These are phyloP conservation scores for Euclidia mi DNA, from an alignment of 2,888 invertebrate species.

Conservation along the genomic window DNA sequence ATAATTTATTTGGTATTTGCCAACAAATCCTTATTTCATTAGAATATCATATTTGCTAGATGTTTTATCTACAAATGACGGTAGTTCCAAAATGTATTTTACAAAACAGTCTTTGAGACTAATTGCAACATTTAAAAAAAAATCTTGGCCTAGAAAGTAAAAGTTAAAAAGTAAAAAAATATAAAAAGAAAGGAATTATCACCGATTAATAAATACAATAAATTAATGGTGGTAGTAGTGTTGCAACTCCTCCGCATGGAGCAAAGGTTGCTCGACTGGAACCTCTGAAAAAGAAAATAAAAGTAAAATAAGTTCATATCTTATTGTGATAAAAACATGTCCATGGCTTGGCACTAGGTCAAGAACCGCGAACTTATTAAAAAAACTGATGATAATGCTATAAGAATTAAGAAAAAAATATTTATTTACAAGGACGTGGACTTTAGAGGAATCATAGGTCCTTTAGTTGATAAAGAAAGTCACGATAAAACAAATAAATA, in stretches of 20 bases:
- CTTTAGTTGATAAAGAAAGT: too few species aligned
- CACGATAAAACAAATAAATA: too few species aligned
- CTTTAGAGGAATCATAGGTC: too few species aligned
- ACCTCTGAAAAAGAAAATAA: slow-evolving; percentile 73
- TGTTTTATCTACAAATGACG: background rate
- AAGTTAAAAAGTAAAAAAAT: slow-evolving; percentile 25
- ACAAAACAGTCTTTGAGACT: slow-evolving; percentile 25
- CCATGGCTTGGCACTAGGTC: too few species aligned
- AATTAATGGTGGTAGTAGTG: slow-evolving; percentile 73
- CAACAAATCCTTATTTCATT: background rate
- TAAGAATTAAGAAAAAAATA: too few species aligned
- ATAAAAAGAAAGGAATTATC: slow-evolving; percentile 24
- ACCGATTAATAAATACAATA: slow-evolving; percentile 35
- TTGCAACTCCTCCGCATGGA: slow-evolving; percentile 80
- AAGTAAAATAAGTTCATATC: background rate
- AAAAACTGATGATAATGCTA: too few species aligned
- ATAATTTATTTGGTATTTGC: slow-evolving; percentile 17
- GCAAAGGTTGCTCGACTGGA: slow-evolving; percentile 71
- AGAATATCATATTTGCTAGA: background rate
- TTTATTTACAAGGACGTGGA: too few species aligned
- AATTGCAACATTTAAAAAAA: slow-evolving; percentile 17
- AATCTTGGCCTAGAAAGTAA: slow-evolving; percentile 29
- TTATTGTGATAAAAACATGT: too few species aligned
- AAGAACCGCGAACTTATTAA: too few species aligned
- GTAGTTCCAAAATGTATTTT: background rate